Evolutionary conservation across 2,113 vertebrate species (phyloP).

Genomic region (Halcyon malimbica): DNA sequence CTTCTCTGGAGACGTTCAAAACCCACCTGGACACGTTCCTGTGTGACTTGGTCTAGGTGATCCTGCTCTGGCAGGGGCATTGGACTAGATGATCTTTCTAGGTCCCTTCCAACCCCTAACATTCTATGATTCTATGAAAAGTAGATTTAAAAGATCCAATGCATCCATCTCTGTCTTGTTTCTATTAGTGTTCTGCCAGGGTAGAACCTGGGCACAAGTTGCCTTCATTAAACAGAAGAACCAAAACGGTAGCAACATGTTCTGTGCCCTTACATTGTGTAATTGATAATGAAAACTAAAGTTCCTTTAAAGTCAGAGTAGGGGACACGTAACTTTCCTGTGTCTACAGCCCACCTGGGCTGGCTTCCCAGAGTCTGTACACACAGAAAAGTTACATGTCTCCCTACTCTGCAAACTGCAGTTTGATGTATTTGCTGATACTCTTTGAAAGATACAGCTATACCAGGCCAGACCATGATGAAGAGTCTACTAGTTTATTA

Average conservation of each 20-base stretch:
- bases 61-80: too few relatives aligned
- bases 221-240: neutral
- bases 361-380: too few relatives aligned
- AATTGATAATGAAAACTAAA: neutral
- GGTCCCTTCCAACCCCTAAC: too few relatives aligned
- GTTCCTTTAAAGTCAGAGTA: neutral
- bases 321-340: neutral
- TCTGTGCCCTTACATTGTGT: neutral
- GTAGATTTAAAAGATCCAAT: neutral
- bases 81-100: too few relatives aligned
- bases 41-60: too few relatives aligned
- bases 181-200: neutral
- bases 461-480: neutral
- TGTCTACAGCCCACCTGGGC: neutral
- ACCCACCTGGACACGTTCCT: too few relatives aligned
- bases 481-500: neutral
- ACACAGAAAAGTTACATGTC: too few relatives aligned
- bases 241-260: fast-evolving
- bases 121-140: neutral
- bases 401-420: too few relatives aligned
- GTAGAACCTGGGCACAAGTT: neutral
- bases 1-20: too few relatives aligned
- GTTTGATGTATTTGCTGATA: neutral
- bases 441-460: neutral
- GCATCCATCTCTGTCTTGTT: neutral